Conservation (phyloP, 2,113 vertebrate species). For the Albula glossodonta region DNA sequence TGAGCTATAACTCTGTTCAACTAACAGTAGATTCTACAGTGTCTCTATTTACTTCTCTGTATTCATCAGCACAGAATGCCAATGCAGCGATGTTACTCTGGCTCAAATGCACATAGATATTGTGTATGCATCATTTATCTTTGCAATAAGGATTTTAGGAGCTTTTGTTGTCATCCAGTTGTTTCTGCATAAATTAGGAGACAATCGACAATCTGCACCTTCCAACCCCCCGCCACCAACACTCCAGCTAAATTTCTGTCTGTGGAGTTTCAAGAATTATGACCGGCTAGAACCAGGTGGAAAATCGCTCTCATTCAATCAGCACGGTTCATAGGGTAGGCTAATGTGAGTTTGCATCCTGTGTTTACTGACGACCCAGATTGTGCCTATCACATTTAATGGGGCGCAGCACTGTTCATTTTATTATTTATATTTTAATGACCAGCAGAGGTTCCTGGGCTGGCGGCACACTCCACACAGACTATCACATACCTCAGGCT, state of each 20-base stretch:
- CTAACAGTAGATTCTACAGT: neutral
- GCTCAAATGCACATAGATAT: no score
- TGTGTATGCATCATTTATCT: no score
- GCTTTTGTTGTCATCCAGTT: no score
- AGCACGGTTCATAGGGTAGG: conserved; percentile 38
- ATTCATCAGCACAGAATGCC: neutral
- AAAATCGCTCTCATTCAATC: conserved; percentile 46
- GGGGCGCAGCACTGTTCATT: conserved; percentile 35
- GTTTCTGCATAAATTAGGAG: no score
- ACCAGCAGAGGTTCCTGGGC: neutral
- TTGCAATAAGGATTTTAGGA: no score
- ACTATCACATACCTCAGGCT: neutral
- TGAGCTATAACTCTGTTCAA: no score
- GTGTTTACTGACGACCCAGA: conserved; percentile 53
- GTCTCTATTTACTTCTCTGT: neutral
- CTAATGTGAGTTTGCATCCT: conserved; percentile 50
- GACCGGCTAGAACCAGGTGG: conserved; percentile 23
- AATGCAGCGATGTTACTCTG: no score
- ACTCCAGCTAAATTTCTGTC: neutral
- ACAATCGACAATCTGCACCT: no score
- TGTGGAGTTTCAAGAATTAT: neutral
- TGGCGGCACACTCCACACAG: neutral
- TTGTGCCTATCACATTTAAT: conserved; percentile 49
- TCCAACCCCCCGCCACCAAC: neutral
- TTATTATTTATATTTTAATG: conserved; percentile 24